Evolutionary conservation across 2,797 vertebrate genomes (phyloP).

Genomic region (Hephaestus fuliginosus): DNA sequence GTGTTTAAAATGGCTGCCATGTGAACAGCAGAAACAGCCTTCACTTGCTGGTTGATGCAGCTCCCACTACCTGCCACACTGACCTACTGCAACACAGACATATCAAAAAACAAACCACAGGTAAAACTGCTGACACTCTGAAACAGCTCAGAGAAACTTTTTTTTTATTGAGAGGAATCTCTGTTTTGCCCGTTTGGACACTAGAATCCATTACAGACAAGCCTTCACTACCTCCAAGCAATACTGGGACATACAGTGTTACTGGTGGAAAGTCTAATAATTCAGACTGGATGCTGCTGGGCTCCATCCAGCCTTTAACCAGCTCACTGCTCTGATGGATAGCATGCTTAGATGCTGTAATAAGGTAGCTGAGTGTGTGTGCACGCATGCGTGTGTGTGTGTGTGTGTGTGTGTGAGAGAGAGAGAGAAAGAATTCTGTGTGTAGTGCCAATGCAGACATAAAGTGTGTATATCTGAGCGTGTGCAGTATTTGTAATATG

Average conservation of each 20-base stretch:
- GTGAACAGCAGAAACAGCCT: constrained; percentile 52
- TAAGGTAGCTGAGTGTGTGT: constrained; percentile 43
- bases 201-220: constrained; percentile 23
- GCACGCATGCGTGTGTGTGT: constrained; percentile 3
- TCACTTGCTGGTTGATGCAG: constrained; percentile 16
- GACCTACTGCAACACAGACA: constrained; percentile 25
- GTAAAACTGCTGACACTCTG: constrained; percentile 24
- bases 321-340: constrained; percentile 74
- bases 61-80: constrained; percentile 39
- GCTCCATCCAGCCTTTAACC: constrained; percentile 65
- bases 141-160: constrained; percentile 21
- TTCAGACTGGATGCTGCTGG: constrained; percentile 69
- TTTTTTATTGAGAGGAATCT: constrained; percentile 15
- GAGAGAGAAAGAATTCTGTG: constrained; percentile 6
- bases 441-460: constrained; percentile 17
- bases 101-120: neutral
- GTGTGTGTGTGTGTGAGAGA: neutral
- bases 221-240: constrained; percentile 23
- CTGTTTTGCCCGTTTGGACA: constrained; percentile 14
- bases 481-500: constrained; percentile 43
- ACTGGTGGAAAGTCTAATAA: constrained; percentile 64
- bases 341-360: constrained; percentile 58
- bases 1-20: constrained; percentile 62
- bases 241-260: constrained; percentile 48
- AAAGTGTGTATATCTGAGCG: constrained; percentile 15